Evolutionary conservation across 2,888 invertebrate species (phyloP).

Genomic region (Chloroclystis v-ata): DNA sequence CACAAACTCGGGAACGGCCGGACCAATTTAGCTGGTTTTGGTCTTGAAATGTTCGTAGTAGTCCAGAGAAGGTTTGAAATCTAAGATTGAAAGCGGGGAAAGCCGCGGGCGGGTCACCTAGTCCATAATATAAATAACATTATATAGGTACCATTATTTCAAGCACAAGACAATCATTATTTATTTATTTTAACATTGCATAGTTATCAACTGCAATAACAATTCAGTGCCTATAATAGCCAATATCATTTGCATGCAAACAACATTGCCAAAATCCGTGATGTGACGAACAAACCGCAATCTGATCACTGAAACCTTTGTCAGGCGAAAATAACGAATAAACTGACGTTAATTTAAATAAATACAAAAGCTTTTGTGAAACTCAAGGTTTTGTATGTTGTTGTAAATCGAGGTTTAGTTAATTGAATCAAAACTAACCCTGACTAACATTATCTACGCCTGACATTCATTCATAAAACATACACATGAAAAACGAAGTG

Average conservation of each 20-base stretch:
- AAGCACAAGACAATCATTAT: too few species aligned
- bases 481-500: background rate
- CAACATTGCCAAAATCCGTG: conserved; percentile 11
- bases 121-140: too few species aligned
- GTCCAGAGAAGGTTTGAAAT: too few species aligned
- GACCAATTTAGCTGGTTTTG: too few species aligned
- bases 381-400: background rate
- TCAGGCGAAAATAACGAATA: conserved; percentile 20
- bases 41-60: too few species aligned
- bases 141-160: too few species aligned
- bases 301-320: conserved; percentile 25
- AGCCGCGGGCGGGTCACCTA: too few species aligned
- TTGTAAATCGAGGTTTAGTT: background rate
- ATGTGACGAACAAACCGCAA: conserved; percentile 24
- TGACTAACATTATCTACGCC: too few species aligned
- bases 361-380: background rate
- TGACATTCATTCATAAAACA: background rate
- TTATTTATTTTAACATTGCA: too few species aligned
- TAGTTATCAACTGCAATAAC: background rate
- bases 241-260: conserved; percentile 18
- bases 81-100: too few species aligned
- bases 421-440: too few species aligned
- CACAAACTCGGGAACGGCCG: too few species aligned
- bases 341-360: conserved; percentile 14
- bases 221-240: background rate